A percentile compares a stretch with the other conserved stretches of the same genome.
Conservation (phyloP, 2,113 vertebrate genomes). For the Agapornis roseicollis region DNA sequence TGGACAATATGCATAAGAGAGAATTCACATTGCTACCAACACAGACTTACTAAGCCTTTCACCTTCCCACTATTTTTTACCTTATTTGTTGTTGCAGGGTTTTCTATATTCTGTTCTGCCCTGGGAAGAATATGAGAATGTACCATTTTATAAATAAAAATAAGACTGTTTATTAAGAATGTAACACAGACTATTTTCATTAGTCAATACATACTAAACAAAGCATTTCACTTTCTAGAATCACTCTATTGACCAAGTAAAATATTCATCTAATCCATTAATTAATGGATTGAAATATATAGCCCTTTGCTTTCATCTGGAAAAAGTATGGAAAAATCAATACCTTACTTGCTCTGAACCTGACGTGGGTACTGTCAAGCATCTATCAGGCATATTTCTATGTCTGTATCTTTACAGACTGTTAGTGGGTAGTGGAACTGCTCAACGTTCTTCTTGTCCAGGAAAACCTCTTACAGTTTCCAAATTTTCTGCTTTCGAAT, state of each 20-base stretch:
- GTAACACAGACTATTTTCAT: background rate
- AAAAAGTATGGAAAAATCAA: background rate
- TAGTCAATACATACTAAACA: background rate
- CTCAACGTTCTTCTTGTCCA: background rate
- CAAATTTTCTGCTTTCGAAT: background rate
- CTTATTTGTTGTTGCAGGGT: background rate
- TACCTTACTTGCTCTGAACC: background rate
- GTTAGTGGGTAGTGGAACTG: background rate
- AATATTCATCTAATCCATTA: background rate
- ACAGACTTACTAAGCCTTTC: background rate
- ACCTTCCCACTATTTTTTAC: background rate
- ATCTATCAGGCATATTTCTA: background rate
- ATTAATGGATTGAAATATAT: background rate
- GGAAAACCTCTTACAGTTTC: background rate
- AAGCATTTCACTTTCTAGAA: background rate
- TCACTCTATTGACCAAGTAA: background rate
- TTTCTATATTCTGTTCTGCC: background rate
- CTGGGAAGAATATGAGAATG: background rate
- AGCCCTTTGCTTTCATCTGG: background rate
- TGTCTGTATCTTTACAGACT: background rate
- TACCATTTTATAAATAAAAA: conserved; percentile 35
- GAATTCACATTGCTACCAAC: background rate
- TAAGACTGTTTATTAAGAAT: background rate
- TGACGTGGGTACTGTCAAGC: background rate
- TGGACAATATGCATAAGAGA: background rate